Base-by-base conservation (phyloP, 1,140 invertebrate genomes). In the Plutomurus gul region DNA sequence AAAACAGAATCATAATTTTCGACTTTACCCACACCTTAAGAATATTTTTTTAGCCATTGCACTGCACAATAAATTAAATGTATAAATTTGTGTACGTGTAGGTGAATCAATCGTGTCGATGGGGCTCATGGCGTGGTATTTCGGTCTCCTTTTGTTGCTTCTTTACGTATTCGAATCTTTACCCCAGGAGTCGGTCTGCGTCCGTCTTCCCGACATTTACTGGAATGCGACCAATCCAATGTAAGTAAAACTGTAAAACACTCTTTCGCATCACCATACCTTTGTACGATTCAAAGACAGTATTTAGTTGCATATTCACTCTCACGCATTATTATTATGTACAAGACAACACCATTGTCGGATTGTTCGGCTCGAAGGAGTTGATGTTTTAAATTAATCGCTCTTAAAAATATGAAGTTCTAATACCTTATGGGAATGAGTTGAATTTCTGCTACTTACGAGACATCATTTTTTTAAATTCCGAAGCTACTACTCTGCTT, bases 151-250 rank as follows among this genome's bases (percentile, higher is more conserved):
- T 85, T 86, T 88, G 79, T 87, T 89, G 65, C 85, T 89, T 84
- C 86, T 89, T 78, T 86, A 86, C 76, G 87, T 89, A 83, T 87
- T 88, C 86, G 88, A 89, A 85, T 87, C 87, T 79, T 87, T 89
- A 83, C 88, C 88, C 36, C 85, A 87, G 83, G 88, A 89, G 85
- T 87, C 88, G 76, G 87, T 86, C 79, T 88, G 87, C 85, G 86
- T 88, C 77, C 85, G 86, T 72, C 85, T 89, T 78, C 88, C 89
- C 83, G 89, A 89, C 85, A 89, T 90, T 82, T 89, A 89, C 83
- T 90, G 89, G 89, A 90, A 90, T 85, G 88, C 89, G 79, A 89
- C 88, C 82, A 90, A 90, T 86, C 89, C 89, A 87, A 88, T 88
- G 88, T 88, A 85, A 88, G 88, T 82, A 10, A 1, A 18, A 37